phyloP scores from a whole-genome alignment of 2,113 vertebrate genomes.

The Petromus typicus region DNA sequence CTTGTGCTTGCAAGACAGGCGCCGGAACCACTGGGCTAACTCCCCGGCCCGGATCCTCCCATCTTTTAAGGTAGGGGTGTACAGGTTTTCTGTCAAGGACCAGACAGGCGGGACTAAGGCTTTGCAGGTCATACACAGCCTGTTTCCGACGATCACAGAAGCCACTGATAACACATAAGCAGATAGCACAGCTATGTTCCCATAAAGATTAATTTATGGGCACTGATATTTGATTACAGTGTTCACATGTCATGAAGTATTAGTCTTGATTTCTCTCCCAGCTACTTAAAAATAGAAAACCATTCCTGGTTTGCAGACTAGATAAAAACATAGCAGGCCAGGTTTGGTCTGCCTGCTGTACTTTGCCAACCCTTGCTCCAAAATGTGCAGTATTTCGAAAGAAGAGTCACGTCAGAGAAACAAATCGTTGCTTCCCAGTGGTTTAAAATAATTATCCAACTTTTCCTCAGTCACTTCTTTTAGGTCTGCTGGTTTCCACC shows the following conservation, averaged over 20 bases:
- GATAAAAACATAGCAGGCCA: not conserved
- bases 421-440: conserved; percentile 92
- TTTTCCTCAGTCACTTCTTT: conserved; percentile 91
- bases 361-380: not conserved
- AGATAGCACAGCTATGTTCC: not conserved
- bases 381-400: not conserved
- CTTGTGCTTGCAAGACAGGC: too few species aligned
- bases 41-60: too few species aligned
- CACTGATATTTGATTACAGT: not conserved
- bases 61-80: not conserved
- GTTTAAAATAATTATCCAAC: conserved; percentile 91
- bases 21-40: too few species aligned
- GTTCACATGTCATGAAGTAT: not conserved
- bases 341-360: not conserved
- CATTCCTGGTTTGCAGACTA: not conserved
- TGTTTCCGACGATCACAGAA: not conserved
- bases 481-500: conserved; percentile 92
- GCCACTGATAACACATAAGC: not conserved
- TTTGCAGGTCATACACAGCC: not conserved
- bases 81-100: not conserved
- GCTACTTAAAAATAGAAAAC: conserved; percentile 38
- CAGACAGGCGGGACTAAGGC: not conserved
- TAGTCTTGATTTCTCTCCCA: not conserved
- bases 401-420: conserved; percentile 79
- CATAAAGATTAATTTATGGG: conserved; percentile 12